phyloP scores from a whole-genome alignment of 64 coral and sea anemone species.

The Porites lutea region DNA sequence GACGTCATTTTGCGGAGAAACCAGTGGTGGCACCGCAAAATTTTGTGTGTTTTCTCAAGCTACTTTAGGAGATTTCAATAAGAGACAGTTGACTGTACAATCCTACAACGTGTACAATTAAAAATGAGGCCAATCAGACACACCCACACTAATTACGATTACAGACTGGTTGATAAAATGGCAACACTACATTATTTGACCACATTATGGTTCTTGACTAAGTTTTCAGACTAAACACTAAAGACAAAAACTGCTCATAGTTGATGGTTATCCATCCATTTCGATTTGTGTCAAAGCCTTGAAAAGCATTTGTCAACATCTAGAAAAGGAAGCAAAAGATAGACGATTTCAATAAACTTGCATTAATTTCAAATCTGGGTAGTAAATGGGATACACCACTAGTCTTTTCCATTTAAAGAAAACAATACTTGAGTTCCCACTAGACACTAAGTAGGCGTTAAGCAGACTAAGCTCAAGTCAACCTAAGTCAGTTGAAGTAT shows the following conservation, averaged over 20 bases:
- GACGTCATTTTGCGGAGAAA: no score
- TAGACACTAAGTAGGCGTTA: slow-evolving; percentile 11
- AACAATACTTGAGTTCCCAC: neutral
- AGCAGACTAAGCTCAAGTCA: neutral
- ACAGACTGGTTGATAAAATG: no score
- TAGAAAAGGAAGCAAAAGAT: slow-evolving; percentile 39
- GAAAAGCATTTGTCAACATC: slow-evolving; percentile 96
- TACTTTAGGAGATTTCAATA: no score
- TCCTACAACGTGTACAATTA: no score
- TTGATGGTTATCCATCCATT: slow-evolving; percentile 94
- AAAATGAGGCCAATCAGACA: no score
- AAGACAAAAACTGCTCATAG: slow-evolving; percentile 97
- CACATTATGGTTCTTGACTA: neutral
- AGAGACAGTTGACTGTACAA: no score
- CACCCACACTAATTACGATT: no score
- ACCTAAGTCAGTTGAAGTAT: neutral
- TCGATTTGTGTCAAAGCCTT: slow-evolving; percentile 84
- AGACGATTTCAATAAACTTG: no score
- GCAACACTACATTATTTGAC: neutral
- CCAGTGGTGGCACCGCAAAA: no score
- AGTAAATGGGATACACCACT: no score
- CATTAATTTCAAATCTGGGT: neutral
- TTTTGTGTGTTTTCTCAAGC: no score
- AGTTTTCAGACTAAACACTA: slow-evolving; percentile 92
- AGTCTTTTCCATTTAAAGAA: no score